These are phyloP conservation scores for Apotomis turbidana DNA, from an alignment of 2,888 invertebrate genomes.

Conservation along the genomic window DNA sequence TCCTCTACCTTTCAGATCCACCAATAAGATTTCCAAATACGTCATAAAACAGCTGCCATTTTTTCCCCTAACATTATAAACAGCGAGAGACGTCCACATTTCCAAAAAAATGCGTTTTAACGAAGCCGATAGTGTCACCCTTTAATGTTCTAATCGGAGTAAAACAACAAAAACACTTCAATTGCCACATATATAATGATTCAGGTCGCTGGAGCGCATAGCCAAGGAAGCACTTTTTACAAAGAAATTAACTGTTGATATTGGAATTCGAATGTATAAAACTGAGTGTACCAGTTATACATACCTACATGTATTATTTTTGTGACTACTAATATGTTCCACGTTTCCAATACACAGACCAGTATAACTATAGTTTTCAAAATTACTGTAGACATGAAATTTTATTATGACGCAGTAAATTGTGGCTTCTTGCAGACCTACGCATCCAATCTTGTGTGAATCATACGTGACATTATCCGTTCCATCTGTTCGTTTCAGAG, in stretches of 20 bases:
- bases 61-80: neutral
- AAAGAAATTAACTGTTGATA: neutral
- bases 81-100: neutral
- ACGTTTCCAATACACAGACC: neutral
- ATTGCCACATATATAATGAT: neutral
- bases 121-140: no score
- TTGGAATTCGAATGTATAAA: neutral
- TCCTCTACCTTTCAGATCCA: constrained; percentile 33
- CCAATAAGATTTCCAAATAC: constrained; percentile 29
- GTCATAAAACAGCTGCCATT: constrained; percentile 12
- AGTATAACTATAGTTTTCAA: neutral
- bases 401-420: constrained; percentile 3
- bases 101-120: neutral
- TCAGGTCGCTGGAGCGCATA: neutral
- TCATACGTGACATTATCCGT: constrained; percentile 4
- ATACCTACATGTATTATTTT: no score
- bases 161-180: neutral
- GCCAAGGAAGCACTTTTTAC: neutral
- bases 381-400: neutral
- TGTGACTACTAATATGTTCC: neutral
- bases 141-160: neutral
- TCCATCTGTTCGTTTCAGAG: neutral
- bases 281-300: no score
- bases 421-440: neutral
- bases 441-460: constrained; percentile 3